Percentiles rank a stretch among this genome's conserved stretches.
Evolutionary conservation across 2,113 vertebrate genomes (phyloP).

Genomic region (Dasyornis broadbenti): DNA sequence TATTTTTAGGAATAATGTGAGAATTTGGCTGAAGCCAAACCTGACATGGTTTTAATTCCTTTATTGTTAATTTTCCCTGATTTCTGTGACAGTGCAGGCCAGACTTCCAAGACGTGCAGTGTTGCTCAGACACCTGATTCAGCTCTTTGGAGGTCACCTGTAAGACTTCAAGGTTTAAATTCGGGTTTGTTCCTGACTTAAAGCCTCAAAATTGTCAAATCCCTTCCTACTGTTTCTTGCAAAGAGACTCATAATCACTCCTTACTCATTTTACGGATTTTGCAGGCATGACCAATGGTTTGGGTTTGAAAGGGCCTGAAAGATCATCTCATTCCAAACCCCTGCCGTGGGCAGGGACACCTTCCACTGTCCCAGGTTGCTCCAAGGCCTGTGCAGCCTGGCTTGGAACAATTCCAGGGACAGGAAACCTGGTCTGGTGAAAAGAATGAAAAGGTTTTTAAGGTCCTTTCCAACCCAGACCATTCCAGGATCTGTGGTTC

Average conservation of each 20-base stretch:
- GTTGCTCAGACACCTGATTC: not conserved
- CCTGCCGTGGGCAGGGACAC: not conserved
- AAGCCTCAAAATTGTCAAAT: not conserved
- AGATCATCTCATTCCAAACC: not conserved
- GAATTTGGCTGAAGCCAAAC: not conserved
- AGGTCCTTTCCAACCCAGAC: not conserved
- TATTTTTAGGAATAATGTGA: not conserved
- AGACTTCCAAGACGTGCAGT: not conserved
- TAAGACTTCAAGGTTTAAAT: not conserved
- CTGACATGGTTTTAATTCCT: not conserved
- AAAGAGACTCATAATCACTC: not conserved
- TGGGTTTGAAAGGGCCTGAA: not conserved
- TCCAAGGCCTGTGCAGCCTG: not conserved
- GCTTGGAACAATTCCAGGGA: not conserved
- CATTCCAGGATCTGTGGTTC: not conserved
- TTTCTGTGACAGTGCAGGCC: not conserved
- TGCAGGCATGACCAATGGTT: not conserved
- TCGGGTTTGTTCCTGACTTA: not conserved
- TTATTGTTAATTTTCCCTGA: not conserved
- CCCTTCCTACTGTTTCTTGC: not conserved
- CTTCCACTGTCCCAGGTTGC: not conserved
- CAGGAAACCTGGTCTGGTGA: not conserved
- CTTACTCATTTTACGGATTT: accelerated
- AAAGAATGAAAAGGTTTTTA: not conserved
- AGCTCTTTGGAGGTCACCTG: not conserved